phyloP scores from a whole-genome alignment of 2,113 vertebrate genomes.

The Neodontobutis hainanensis region DNA sequence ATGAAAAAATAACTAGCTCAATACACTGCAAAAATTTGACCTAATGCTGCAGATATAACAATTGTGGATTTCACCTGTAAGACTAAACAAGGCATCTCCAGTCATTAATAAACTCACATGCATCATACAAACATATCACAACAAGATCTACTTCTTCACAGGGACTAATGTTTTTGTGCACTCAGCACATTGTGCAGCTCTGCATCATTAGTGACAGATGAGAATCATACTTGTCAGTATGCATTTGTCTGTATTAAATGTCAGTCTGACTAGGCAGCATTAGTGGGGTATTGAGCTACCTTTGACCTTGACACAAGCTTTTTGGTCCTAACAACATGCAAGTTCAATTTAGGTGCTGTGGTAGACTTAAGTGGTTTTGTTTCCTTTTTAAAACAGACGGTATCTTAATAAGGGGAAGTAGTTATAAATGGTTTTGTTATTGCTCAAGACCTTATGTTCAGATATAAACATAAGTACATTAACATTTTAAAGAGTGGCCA shows the following conservation, averaged over 20 bases:
- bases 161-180: conserved; percentile 41
- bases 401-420: not conserved
- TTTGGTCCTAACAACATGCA: not conserved
- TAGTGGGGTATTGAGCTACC: conserved; percentile 1
- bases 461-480: not conserved
- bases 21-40: conserved; percentile 54
- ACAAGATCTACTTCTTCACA: conserved; percentile 31
- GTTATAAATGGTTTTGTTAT: not conserved
- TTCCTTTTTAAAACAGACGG: not conserved
- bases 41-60: conserved; percentile 57
- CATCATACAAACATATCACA: conserved; percentile 9
- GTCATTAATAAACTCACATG: conserved; percentile 40
- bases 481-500: too few species aligned
- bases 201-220: not conserved
- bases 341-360: not conserved
- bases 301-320: conserved; percentile 1
- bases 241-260: not conserved
- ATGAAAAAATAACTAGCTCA: conserved; percentile 61
- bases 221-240: not conserved
- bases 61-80: conserved; percentile 48
- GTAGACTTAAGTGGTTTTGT: not conserved
- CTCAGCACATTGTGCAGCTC: conserved; percentile 18
- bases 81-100: conserved; percentile 37
- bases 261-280: conserved; percentile 12
- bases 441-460: not conserved